phyloP scores from a whole-genome alignment of 2,113 vertebrate species.

The Ibidorhyncha struthersii region DNA sequence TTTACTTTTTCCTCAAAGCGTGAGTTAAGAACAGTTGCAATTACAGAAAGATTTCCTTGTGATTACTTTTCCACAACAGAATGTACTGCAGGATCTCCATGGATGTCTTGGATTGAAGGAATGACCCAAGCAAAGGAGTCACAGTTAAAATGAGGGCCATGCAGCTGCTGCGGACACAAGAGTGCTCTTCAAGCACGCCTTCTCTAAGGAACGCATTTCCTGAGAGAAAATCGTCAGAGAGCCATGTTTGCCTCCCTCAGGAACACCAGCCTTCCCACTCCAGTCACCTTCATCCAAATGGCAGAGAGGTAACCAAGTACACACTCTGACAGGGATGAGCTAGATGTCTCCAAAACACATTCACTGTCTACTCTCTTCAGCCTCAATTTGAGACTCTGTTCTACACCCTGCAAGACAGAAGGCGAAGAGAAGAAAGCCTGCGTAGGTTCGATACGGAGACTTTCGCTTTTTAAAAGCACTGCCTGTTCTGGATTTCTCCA shows the following conservation, averaged over 20 bases:
- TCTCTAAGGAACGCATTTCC: not conserved
- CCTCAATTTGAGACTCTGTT: not conserved
- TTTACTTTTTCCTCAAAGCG: not conserved
- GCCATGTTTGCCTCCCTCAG: not conserved
- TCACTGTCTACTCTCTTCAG: not conserved
- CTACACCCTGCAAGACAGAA: not conserved
- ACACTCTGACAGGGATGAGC: not conserved
- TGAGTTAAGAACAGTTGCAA: not conserved
- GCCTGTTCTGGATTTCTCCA: not conserved
- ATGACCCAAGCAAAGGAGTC: not conserved
- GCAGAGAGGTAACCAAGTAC: not conserved
- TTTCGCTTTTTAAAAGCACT: not conserved
- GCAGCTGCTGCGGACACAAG: not conserved
- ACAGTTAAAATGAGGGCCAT: not conserved
- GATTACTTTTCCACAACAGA: not conserved
- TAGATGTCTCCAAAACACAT: not conserved
- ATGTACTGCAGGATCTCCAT: not conserved
- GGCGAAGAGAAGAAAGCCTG: not conserved
- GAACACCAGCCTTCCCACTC: not conserved
- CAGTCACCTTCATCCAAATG: not conserved
- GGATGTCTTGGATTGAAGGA: not conserved
- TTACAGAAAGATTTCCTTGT: not conserved
- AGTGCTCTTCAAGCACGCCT: not conserved
- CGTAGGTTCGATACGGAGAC: not conserved
- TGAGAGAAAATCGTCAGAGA: not conserved